Percentiles rank a stretch among this genome's conserved stretches.
Conservation (phyloP, 1,140 invertebrate species). For the Triops cancriformis region DNA sequence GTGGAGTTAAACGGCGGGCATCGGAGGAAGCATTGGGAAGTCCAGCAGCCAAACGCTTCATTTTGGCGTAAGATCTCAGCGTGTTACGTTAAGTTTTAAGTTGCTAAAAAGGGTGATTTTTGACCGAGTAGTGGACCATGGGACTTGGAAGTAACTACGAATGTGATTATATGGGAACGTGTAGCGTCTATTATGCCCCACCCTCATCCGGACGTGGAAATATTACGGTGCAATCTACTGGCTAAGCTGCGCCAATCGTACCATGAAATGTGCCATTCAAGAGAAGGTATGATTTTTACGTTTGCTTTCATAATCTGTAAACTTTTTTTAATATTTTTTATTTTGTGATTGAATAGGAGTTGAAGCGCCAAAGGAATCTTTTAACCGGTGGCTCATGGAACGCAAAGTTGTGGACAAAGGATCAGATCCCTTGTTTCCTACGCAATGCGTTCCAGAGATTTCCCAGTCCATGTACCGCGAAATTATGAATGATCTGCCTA, state of each 20-base stretch:
- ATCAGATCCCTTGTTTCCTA: slow-evolving; percentile 76
- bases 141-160: slow-evolving; percentile 88
- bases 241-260: slow-evolving; percentile 81
- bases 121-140: slow-evolving; percentile 64
- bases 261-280: slow-evolving; percentile 84
- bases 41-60: slow-evolving; percentile 67
- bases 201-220: slow-evolving; percentile 86
- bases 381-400: slow-evolving; percentile 93
- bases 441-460: slow-evolving; percentile 82
- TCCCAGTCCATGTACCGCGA: slow-evolving; percentile 92
- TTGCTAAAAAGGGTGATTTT: slow-evolving; percentile 22
- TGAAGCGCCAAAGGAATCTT: slow-evolving; percentile 90
- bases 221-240: slow-evolving; percentile 63
- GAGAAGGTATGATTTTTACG: slow-evolving; percentile 55
- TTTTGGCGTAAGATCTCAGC: slow-evolving; percentile 37
- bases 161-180: slow-evolving; percentile 86
- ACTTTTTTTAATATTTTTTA: slow-evolving; percentile 15
- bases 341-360: slow-evolving; percentile 54
- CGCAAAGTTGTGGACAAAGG: slow-evolving; percentile 76
- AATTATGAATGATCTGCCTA: slow-evolving; percentile 97
- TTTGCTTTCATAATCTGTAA: background rate
- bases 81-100: background rate
- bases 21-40: slow-evolving; percentile 58
- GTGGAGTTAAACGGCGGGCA: slow-evolving; percentile 58
- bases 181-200: slow-evolving; percentile 74